Evolutionary conservation across 1,140 invertebrate genomes (phyloP).

Genomic region (Drosophila ficusphila): DNA sequence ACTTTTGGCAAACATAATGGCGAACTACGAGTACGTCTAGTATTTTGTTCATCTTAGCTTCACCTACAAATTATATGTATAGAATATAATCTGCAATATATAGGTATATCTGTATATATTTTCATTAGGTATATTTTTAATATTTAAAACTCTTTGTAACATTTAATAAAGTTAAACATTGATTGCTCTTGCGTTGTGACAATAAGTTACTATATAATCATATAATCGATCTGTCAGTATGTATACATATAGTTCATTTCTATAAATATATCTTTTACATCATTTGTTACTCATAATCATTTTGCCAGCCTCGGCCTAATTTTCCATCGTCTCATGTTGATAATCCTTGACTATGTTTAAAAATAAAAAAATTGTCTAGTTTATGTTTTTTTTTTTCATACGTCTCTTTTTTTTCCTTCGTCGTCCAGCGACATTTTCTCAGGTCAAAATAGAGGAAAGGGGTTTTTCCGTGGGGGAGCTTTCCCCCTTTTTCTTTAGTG

Average conservation of each 20-base stretch:
- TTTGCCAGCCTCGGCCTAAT: neutral
- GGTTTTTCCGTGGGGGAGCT: neutral
- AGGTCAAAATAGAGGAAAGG: conserved; percentile 37
- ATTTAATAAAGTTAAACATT: conserved; percentile 80
- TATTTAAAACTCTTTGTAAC: conserved; percentile 72
- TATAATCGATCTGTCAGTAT: conserved; percentile 55
- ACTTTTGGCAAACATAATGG: conserved; percentile 38
- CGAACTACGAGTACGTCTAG: conserved; percentile 53
- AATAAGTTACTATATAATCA: conserved; percentile 64
- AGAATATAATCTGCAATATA: conserved; percentile 35
- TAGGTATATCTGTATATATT: conserved; percentile 31
- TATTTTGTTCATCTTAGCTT: conserved; percentile 32
- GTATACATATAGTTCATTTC: conserved; percentile 55
- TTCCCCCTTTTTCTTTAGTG: neutral
- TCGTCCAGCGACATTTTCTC: conserved; percentile 77
- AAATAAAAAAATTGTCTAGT: conserved; percentile 46
- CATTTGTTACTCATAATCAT: conserved; percentile 2
- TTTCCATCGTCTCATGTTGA: conserved; percentile 34
- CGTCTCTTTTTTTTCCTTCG: conserved; percentile 43
- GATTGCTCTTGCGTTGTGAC: conserved; percentile 79
- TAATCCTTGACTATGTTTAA: conserved; percentile 57
- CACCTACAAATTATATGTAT: conserved; percentile 41
- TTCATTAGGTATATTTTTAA: conserved; percentile 36
- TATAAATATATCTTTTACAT: conserved; percentile 54
- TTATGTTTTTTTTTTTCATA: conserved; percentile 5